Conservation (phyloP, 1,140 invertebrate genomes). For the Papilio xuthus region DNA sequence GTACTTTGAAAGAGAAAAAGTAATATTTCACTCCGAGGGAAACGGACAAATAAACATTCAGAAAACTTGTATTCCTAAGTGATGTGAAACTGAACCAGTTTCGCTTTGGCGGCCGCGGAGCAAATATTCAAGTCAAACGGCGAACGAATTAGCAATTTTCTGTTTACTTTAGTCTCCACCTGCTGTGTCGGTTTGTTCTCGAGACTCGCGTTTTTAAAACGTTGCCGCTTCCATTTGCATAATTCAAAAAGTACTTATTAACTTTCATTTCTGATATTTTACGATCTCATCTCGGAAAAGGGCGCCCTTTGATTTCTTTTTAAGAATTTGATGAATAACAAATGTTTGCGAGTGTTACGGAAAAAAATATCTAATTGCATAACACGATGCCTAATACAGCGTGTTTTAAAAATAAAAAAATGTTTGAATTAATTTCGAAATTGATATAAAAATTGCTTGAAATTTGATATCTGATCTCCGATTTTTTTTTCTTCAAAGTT, state of each 20-base stretch:
- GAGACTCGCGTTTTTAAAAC: conserved; percentile 46
- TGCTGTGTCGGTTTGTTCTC: conserved; percentile 46
- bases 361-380: not conserved
- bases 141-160: conserved; percentile 45
- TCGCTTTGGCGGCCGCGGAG: conserved; percentile 36
- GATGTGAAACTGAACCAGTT: conserved; percentile 39
- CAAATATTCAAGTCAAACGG: conserved; percentile 43
- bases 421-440: not conserved
- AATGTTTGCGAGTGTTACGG: not conserved
- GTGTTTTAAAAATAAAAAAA: not conserved
- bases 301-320: not conserved
- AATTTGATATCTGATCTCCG: not conserved
- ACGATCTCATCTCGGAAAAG: not conserved
- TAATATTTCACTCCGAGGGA: conserved; percentile 9
- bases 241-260: conserved; percentile 36
- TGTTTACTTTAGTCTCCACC: conserved; percentile 55
- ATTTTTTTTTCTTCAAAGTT: conserved; percentile 41
- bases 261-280: conserved; percentile 36
- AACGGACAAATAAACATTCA: conserved; percentile 15
- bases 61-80: conserved; percentile 40
- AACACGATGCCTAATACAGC: not conserved
- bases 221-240: conserved; percentile 38
- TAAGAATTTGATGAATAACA: not conserved
- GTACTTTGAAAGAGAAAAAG: conserved; percentile 19
- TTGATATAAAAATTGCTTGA: not conserved